Evolutionary conservation across 2,113 vertebrate species (phyloP).

Genomic region (Seriola dumerili): DNA sequence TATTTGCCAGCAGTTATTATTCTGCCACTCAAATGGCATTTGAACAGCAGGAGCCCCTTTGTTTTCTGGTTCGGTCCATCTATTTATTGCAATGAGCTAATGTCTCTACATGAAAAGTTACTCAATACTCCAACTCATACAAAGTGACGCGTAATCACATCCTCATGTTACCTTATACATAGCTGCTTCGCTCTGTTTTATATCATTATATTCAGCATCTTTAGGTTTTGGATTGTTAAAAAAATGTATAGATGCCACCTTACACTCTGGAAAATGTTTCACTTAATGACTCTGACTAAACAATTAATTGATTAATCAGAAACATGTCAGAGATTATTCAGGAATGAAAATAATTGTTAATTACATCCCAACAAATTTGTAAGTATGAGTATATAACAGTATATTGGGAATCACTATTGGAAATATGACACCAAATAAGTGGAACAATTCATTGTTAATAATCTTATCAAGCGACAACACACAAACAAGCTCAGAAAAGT

Average conservation of each 20-base stretch:
- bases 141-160: neutral
- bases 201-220: too few species aligned
- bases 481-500: neutral
- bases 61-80: slow-evolving; percentile 15
- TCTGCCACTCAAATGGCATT: slow-evolving; percentile 24
- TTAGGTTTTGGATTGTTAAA: too few species aligned
- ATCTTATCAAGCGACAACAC: neutral
- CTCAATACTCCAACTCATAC: slow-evolving; percentile 4
- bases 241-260: too few species aligned
- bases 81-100: slow-evolving; percentile 12
- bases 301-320: too few species aligned
- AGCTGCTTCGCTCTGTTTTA: too few species aligned
- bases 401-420: too few species aligned
- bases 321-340: too few species aligned
- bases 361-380: too few species aligned
- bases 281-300: too few species aligned
- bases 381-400: too few species aligned
- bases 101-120: slow-evolving; percentile 8
- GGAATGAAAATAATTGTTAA: too few species aligned
- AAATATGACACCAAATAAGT: neutral
- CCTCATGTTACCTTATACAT: neutral
- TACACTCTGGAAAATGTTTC: too few species aligned
- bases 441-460: neutral
- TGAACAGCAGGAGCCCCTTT: slow-evolving; percentile 18
- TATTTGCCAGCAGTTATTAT: slow-evolving; percentile 34